Base-by-base conservation (phyloP, 2,797 vertebrate species). In the Argentina silus region DNA sequence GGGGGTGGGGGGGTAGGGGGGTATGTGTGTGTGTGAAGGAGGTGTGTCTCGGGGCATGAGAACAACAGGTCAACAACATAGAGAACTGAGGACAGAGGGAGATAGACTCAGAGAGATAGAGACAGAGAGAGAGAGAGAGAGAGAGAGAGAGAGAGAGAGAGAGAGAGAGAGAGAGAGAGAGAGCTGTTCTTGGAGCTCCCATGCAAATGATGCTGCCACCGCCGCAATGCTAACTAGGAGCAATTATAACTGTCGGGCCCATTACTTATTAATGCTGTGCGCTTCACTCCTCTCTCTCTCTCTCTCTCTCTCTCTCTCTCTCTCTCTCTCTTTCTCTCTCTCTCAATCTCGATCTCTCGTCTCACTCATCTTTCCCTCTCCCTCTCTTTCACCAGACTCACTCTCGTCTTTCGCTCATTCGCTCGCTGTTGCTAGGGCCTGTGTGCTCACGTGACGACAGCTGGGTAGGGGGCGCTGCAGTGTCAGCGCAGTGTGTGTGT, bases 251-350 rank as follows among this genome's bases (percentile, higher is more conserved):
- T 90, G 92, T 91, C 93, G 91, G 88, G 91, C 89, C 91, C 93
- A 94, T 94, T 92, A 94, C 90, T 93, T 95, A 95, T 94, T 94
- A 93, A 94, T 94, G 92, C 90, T 79, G 77, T 76, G 81, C 77
- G 83, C 82, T 76, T 72, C 71, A 60, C 79, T 68, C 78, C 70
- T 73, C 61, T 21, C 8, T 21, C 21, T 53, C 27, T 42, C 64
- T 47, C 19, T 73, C 83, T 81, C 82, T 76, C 76, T 80, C 76
- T 78, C 71, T 81, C 81, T 80, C 78, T 76, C 83, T 77, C 82
- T 84, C 78, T 72, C 70, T 61, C 71, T 69, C 80, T 68, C 63
- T 67, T 67, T 83, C 74, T 74, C 69, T 10, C 45, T 50, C 43
- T 27, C 45, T 23, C 51, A 15, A 51, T 43, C 42, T 44, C 69